Evolutionary conservation across 2,888 invertebrate species (phyloP), one percentile per base, ranked within the genome.

Genomic region (Patella depressa): DNA sequence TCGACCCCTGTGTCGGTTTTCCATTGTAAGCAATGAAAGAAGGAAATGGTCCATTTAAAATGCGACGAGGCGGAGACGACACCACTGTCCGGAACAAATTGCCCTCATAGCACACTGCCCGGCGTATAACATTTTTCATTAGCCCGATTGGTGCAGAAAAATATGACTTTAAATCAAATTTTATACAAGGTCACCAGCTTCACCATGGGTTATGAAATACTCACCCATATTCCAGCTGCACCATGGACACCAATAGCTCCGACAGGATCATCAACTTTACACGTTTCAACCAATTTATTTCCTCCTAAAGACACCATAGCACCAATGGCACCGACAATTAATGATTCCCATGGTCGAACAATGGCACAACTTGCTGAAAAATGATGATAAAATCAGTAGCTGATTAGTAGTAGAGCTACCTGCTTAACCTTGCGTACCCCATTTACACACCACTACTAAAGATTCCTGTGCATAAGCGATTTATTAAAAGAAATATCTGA

Each of bases 191-290:
- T 5, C 34, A 34, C 34, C 9, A 45, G 45, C 45, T 9, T 45
- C 45, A 45, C 9, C 45, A 45, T 45, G 7, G 45, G 45, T 45
- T 45, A 45, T 9, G 1, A 65, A 65, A 59, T 57, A 75, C 85
- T 74, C 71, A 86, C 86, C 87, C 86, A 86, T 2, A 83, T 71
- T 0, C 87, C 87, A 54, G 78, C 72, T 3, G 82, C 76, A 0
- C 83, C 85, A 57, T 87, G 87, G 12, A 85, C 84, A 94, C 97
- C 94, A 19, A 96, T 95, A 0, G 97, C 97, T 0, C 97, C 97
- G 0, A 98, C 98, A 0, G 98, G 98, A 91, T 96, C 96, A 88
- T 98, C 98, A 1, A 98, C 94, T 14, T 94, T 94, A 81, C 96
- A 88, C 89, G 92, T 94, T 91, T 97, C 97, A 83, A 97, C 94